phyloP scores from a whole-genome alignment of 37 sponge, comb jelly and placozoan species.

The Haliclona indistincta region DNA sequence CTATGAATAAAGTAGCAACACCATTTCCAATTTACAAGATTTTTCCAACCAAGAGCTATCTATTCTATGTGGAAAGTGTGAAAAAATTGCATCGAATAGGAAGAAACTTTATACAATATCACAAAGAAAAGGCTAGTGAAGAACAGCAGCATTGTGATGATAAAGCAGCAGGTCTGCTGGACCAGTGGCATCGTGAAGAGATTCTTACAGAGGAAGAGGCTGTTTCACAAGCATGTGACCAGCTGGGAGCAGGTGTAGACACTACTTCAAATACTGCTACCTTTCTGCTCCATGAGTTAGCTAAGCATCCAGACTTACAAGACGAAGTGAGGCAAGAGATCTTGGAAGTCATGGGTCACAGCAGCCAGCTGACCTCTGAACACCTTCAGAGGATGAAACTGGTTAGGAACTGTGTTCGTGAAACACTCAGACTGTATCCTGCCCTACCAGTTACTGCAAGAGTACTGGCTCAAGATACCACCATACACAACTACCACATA shows the following conservation, averaged over 20 bases:
- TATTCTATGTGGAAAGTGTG: background rate
- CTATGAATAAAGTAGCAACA: background rate
- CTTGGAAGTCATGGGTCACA: background rate
- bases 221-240: conserved; percentile 3
- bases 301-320: conserved; percentile 36
- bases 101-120: too few species aligned
- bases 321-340: conserved; percentile 28
- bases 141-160: background rate
- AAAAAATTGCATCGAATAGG: background rate
- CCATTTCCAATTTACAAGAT: conserved; percentile 8
- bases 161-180: conserved; percentile 4
- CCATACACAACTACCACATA: conserved; percentile 27
- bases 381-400: conserved; percentile 31
- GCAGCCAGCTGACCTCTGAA: conserved; percentile 9
- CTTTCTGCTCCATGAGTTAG: conserved; percentile 40
- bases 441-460: background rate
- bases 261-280: conserved; percentile 37
- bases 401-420: conserved; percentile 35
- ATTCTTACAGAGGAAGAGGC: conserved; percentile 17
- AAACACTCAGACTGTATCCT: conserved; percentile 34
- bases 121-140: too few species aligned
- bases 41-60: conserved; percentile 9
- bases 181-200: conserved; percentile 28
- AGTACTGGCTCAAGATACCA: conserved; percentile 1
- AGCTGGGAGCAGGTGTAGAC: conserved; percentile 43